phyloP scores from a whole-genome alignment of 2,888 invertebrate genomes.

The Leptinotarsa tumamoca region DNA sequence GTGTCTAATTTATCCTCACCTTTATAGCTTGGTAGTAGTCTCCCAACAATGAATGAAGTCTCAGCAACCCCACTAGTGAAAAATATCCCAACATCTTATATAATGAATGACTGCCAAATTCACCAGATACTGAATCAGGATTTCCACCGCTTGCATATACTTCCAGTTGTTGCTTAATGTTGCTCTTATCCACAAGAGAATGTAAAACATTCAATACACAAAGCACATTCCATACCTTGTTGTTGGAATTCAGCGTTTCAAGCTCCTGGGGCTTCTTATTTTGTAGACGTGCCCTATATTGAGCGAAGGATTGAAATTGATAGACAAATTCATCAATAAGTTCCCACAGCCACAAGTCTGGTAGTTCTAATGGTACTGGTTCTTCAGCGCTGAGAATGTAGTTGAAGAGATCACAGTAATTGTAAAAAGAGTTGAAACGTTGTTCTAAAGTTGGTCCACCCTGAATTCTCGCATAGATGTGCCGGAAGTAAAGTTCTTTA shows the following conservation, averaged over 20 bases:
- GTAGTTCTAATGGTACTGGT: slow-evolving; percentile 90
- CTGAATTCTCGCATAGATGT: slow-evolving; percentile 93
- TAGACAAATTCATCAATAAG: slow-evolving; percentile 99
- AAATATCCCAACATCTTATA: slow-evolving; percentile 99
- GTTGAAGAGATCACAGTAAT: slow-evolving; percentile 98
- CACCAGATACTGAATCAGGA: slow-evolving; percentile 94
- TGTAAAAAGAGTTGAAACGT: slow-evolving; percentile 94
- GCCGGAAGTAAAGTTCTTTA: slow-evolving; percentile 97
- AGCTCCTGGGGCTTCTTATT: slow-evolving; percentile 87
- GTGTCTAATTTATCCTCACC: slow-evolving; percentile 48
- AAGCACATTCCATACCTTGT: slow-evolving; percentile 97
- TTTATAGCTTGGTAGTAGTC: slow-evolving; percentile 99
- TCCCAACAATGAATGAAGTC: slow-evolving; percentile 95
- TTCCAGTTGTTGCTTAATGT: slow-evolving; percentile 97
- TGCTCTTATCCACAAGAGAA: slow-evolving; percentile 96
- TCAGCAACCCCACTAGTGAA: slow-evolving; percentile 93
- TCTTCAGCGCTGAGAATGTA: slow-evolving; percentile 91
- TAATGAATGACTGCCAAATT: slow-evolving; percentile 94
- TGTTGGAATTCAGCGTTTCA: slow-evolving; percentile 81
- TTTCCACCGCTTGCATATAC: slow-evolving; percentile 90
- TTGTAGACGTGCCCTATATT: slow-evolving; percentile 78
- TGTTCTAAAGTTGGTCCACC: slow-evolving; percentile 92
- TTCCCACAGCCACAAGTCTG: slow-evolving; percentile 99
- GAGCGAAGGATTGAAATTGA: slow-evolving; percentile 93
- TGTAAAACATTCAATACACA: slow-evolving; percentile 98